Evolutionary conservation across 2,888 invertebrate genomes (phyloP).

Genomic region (Andrena hattorfiana): DNA sequence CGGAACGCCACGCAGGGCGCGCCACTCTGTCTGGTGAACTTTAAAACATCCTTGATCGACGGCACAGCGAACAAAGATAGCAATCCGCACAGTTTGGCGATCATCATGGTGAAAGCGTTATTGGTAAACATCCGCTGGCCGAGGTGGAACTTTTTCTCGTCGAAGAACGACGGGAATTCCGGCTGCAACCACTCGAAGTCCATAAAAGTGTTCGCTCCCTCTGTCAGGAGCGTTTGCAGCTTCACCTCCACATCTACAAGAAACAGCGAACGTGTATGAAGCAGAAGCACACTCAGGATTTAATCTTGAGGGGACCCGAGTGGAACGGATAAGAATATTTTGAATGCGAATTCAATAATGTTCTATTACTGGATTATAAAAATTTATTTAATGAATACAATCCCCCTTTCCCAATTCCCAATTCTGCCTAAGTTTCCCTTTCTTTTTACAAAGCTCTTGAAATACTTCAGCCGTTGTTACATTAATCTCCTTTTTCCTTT

Average conservation of each 20-base stretch:
- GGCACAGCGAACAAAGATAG: slow-evolving; percentile 91
- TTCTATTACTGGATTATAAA: too few relatives aligned
- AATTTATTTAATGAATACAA: too few relatives aligned
- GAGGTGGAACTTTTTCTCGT: slow-evolving; percentile 88
- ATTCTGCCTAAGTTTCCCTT: too few relatives aligned
- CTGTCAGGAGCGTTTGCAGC: slow-evolving; percentile 74
- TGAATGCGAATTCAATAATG: too few relatives aligned
- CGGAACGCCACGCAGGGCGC: slow-evolving; percentile 89
- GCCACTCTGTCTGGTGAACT: slow-evolving; percentile 90
- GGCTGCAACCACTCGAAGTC: slow-evolving; percentile 79
- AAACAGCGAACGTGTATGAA: background rate
- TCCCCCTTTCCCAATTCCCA: too few relatives aligned
- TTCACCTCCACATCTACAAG: slow-evolving; percentile 74
- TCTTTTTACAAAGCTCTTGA: too few relatives aligned
- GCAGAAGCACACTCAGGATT: background rate
- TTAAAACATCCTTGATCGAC: slow-evolving; percentile 90
- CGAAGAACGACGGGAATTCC: slow-evolving; percentile 89
- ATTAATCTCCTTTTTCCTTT: too few relatives aligned
- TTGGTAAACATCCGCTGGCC: slow-evolving; percentile 91
- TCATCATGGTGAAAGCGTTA: slow-evolving; percentile 89
- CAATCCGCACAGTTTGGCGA: slow-evolving; percentile 91
- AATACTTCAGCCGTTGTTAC: too few relatives aligned
- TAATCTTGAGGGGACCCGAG: too few relatives aligned
- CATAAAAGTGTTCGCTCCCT: slow-evolving; percentile 74
- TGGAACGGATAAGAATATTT: too few relatives aligned